Base-by-base conservation (phyloP, 1,140 invertebrate species). In the Lutraria rhynchaena region DNA sequence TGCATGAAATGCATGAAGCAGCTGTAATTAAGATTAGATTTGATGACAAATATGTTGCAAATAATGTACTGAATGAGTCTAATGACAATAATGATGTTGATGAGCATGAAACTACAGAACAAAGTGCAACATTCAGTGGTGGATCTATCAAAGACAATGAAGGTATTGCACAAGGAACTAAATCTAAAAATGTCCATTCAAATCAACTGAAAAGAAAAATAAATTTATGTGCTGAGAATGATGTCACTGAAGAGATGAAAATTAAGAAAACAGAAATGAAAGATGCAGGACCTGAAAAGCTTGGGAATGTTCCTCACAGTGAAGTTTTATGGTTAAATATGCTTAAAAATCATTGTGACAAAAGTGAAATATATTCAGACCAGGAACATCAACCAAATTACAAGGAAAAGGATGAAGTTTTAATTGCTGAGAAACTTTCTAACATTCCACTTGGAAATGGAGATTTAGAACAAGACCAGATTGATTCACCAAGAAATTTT, bases 301-400 rank as follows among this genome's bases (percentile, higher is more conserved):
- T 7, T 22, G 53, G 19, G 37, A 41, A 41, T 41, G 37, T 41
- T 5, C 5, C 5, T 41, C 5, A 41, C 5, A 41, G 65, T 44
- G 70, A 74, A 27, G 31, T 57, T 15, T 44, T 58, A 58, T 74
- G 70, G 70, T 31, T 74, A 44, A 74, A 58, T 29, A 57, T 74
- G 51, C 35, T 74, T 22, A 57, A 37, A 17, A 29, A 35, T 58
- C 11, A 57, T 22, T 27, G 3, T 22, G 17, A 57, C 13, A 41
- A 35, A 74, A 58, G 19, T 29, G 1, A 58, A 22, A 37, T 17
- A 61, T 15, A 27, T 9, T 5, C 58, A 61, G 31, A n/a, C 3
- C 5, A 31, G 33, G 53, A 74, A 41, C 37, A 57, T 57, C 13
- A 11, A 46, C 7, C 22, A 7, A 44, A 41, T 55, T 3, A 67